Conservation (phyloP, 2,113 vertebrate species). For the Chaenocephalus aceratus region DNA sequence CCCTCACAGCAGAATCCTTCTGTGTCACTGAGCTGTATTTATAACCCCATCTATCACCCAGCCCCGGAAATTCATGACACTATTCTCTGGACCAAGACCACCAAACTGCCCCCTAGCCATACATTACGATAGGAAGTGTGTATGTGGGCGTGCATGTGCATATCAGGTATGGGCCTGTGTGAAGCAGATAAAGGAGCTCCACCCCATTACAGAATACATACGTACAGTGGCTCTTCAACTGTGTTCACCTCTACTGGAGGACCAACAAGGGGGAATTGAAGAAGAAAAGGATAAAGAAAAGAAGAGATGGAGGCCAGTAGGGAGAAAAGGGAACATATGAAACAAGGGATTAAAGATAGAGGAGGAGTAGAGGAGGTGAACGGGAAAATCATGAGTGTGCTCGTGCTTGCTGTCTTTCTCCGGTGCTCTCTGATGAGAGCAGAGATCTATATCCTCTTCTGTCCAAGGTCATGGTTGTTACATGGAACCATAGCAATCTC, state of each 20-base stretch:
- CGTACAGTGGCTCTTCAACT: constrained; percentile 38
- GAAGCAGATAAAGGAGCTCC: constrained; percentile 51
- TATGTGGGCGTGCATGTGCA: constrained; percentile 12
- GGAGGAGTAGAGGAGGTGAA: constrained; percentile 18
- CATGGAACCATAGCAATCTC: constrained; percentile 73
- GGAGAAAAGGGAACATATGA: constrained; percentile 44
- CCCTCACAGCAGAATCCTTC: constrained; percentile 66
- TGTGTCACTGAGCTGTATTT: constrained; percentile 76
- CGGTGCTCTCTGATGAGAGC: constrained; percentile 56
- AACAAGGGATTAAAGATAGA: constrained; percentile 33
- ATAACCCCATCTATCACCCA: constrained; percentile 76
- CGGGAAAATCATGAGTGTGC: constrained; percentile 43
- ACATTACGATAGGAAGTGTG: constrained; percentile 54
- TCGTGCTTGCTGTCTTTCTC: constrained; percentile 32
- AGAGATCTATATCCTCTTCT: constrained; percentile 77
- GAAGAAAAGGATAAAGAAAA: not conserved
- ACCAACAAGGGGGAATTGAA: not conserved
- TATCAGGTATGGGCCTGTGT: constrained; percentile 29
- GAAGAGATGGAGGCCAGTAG: constrained; percentile 26
- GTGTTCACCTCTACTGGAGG: constrained; percentile 42
- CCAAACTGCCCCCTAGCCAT: constrained; percentile 73
- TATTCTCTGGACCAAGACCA: constrained; percentile 74
- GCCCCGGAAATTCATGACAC: constrained; percentile 62
- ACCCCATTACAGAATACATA: constrained; percentile 50
- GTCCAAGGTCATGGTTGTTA: constrained; percentile 82